phyloP scores from a whole-genome alignment of 2,888 invertebrate genomes.

The Colostygia pectinataria region DNA sequence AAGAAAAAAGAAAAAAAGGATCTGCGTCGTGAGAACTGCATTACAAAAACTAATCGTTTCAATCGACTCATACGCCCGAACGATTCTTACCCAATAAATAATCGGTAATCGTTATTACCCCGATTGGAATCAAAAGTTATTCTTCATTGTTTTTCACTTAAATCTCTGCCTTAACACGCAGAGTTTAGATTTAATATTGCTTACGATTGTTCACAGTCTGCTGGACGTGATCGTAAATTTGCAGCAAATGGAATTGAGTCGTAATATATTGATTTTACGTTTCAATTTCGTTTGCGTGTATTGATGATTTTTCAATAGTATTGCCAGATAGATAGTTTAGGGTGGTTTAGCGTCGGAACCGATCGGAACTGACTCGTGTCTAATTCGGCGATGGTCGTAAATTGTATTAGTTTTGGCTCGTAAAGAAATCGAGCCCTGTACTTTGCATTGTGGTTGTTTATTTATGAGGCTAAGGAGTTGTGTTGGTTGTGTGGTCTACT shows the following conservation, averaged over 20 bases:
- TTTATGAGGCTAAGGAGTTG: conserved; percentile 17
- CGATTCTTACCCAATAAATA: conserved; percentile 35
- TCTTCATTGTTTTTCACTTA: neutral
- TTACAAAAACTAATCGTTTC: conserved; percentile 15
- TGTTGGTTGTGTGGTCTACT: conserved; percentile 11
- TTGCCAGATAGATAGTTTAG: no score
- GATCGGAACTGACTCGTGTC: conserved; percentile 23
- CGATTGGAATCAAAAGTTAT: conserved; percentile 22
- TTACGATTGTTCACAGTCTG: neutral
- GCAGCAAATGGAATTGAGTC: neutral
- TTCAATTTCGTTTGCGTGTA: neutral
- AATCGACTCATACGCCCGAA: conserved; percentile 32
- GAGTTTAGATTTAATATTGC: neutral
- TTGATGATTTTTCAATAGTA: neutral
- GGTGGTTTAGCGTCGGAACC: neutral
- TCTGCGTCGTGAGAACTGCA: conserved; percentile 12
- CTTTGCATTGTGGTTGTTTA: conserved; percentile 25
- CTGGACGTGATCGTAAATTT: neutral
- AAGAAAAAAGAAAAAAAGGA: no score
- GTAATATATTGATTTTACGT: neutral
- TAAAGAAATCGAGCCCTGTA: conserved; percentile 63
- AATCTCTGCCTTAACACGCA: neutral
- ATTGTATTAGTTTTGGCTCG: conserved; percentile 66
- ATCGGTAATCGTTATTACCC: conserved; percentile 34
- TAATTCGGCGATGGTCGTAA: conserved; percentile 46